A percentile compares a stretch with the other conserved stretches of the same genome.
Conservation (phyloP, 2,113 vertebrate species). For the Urocitellus parryii region DNA sequence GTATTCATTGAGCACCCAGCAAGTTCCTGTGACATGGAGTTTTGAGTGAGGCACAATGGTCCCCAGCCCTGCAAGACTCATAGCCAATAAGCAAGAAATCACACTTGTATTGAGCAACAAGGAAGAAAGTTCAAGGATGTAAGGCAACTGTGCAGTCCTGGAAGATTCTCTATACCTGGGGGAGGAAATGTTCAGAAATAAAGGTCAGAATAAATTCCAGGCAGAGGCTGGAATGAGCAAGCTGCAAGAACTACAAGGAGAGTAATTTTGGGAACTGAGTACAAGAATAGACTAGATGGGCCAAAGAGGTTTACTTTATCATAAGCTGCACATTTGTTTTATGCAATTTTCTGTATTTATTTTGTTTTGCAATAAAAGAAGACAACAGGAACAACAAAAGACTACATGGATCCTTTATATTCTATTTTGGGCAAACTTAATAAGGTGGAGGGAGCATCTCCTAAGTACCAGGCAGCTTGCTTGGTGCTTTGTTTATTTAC, state of each 20-base stretch:
- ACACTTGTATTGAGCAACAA: neutral
- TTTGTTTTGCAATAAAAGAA: too few species aligned
- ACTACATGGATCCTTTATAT: neutral
- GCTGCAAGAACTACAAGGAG: neutral
- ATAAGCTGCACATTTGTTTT: too few species aligned
- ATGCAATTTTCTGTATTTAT: too few species aligned
- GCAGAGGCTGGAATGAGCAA: neutral
- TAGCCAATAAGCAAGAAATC: neutral
- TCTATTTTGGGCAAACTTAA: neutral
- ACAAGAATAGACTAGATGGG: neutral
- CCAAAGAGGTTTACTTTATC: too few species aligned
- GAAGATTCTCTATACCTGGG: neutral
- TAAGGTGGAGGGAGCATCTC: neutral
- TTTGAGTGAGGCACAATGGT: neutral
- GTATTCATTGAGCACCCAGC: neutral
- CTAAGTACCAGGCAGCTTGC: neutral
- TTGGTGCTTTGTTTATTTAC: constrained; percentile 57
- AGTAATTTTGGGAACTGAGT: neutral
- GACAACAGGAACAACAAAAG: neutral
- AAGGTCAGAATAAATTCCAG: neutral
- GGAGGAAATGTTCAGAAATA: neutral
- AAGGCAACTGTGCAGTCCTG: neutral
- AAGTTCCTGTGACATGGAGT: neutral
- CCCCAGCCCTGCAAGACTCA: neutral
- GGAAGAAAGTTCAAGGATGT: neutral